Percentiles rank a stretch among this genome's conserved stretches.
These are phyloP conservation scores for Heliothis subflexa DNA, from an alignment of 1,140 invertebrate species.

Conservation along the genomic window DNA sequence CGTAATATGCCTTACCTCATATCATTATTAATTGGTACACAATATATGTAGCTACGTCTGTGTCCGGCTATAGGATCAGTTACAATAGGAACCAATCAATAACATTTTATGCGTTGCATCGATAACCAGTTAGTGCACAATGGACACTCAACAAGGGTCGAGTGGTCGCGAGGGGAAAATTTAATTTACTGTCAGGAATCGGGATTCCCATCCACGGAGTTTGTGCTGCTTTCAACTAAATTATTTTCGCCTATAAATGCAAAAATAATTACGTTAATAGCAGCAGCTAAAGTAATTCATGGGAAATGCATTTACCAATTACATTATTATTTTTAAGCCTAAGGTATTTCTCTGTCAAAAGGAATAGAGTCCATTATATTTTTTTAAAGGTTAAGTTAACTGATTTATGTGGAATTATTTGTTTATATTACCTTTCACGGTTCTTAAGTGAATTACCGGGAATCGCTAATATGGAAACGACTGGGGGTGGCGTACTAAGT, in stretches of 20 bases:
- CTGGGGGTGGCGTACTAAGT: constrained; percentile 4
- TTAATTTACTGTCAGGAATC: constrained; percentile 60
- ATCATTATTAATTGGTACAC: too few relatives aligned
- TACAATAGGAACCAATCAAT: constrained; percentile 30
- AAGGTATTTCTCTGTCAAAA: neutral
- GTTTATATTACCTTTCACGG: neutral
- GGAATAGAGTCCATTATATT: neutral
- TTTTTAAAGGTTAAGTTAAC: constrained; percentile 2
- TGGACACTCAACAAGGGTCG: constrained; percentile 58
- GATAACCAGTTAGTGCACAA: constrained; percentile 58
- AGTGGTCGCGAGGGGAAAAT: constrained; percentile 61
- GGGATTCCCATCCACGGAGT: constrained; percentile 42
- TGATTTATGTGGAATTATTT: neutral
- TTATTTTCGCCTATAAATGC: constrained; percentile 53
- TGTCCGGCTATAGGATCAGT: constrained; percentile 4
- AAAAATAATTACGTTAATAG: too few relatives aligned
- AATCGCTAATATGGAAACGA: neutral
- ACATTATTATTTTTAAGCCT: neutral
- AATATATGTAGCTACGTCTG: too few relatives aligned
- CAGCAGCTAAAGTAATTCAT: too few relatives aligned
- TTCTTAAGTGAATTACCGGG: neutral
- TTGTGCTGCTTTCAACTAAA: constrained; percentile 56
- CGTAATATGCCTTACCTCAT: too few relatives aligned
- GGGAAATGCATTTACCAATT: too few relatives aligned
- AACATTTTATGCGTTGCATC: constrained; percentile 57